Evolutionary conservation across 2,797 vertebrate genomes (phyloP).

Genomic region (Carcharodon carcharias): DNA sequence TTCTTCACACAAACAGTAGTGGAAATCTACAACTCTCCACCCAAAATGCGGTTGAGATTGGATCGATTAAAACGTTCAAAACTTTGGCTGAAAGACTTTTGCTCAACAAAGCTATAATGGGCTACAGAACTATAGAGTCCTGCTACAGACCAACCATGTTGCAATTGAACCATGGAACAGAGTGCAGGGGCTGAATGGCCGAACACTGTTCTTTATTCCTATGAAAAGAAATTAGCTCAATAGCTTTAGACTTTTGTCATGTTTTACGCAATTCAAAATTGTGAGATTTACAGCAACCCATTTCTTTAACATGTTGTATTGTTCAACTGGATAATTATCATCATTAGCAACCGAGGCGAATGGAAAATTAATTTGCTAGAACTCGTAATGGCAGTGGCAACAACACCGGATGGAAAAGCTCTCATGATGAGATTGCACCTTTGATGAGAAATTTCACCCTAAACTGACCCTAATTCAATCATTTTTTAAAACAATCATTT

Average conservation of each 20-base stretch:
- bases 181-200: neutral
- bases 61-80: neutral
- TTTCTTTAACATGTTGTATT: neutral
- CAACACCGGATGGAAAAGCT: neutral
- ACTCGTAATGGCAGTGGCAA: neutral
- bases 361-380: neutral
- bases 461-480: neutral
- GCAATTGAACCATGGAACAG: neutral
- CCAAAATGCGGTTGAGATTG: neutral
- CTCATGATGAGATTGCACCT: neutral
- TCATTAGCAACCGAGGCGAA: neutral
- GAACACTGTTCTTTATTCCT: neutral
- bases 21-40: neutral
- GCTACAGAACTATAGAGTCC: neutral
- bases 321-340: neutral
- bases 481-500: neutral
- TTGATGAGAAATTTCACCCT: neutral
- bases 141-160: neutral
- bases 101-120: neutral
- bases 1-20: neutral
- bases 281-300: neutral
- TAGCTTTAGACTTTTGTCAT: neutral
- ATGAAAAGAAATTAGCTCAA: neutral
- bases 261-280: neutral
- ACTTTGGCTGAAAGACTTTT: neutral